Conservation (phyloP, 2,113 vertebrate genomes). For the Epinephelus moara region DNA sequence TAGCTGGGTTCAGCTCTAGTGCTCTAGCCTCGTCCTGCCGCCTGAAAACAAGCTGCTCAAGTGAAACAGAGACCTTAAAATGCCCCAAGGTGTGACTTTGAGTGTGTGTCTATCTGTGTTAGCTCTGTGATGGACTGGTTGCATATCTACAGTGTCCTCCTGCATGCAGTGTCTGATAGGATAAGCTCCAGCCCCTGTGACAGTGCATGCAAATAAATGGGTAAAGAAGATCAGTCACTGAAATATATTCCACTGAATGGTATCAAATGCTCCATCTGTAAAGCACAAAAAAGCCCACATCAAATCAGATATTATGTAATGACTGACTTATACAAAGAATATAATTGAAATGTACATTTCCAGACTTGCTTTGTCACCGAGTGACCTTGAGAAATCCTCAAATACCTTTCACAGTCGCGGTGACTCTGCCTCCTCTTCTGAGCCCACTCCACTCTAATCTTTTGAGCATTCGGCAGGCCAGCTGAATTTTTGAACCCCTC, state of each 20-base stretch:
- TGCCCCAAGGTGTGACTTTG: not conserved
- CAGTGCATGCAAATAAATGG: not conserved
- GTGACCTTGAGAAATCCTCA: not conserved
- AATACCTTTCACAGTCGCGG: not conserved
- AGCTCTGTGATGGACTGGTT: slow-evolving; percentile 3
- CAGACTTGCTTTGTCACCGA: not conserved
- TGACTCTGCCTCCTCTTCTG: not conserved
- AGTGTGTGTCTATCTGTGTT: not conserved
- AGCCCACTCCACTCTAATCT: slow-evolving; percentile 19
- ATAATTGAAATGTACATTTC: not conserved
- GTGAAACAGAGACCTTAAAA: slow-evolving; percentile 4
- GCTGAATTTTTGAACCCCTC: slow-evolving; percentile 16
- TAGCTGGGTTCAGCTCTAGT: not conserved
- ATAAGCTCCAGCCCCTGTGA: not conserved
- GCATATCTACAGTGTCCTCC: slow-evolving; percentile 6
- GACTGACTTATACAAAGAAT: not conserved
- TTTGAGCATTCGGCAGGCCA: not conserved
- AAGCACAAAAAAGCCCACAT: not conserved
- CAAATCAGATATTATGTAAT: not conserved
- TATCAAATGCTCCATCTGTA: not conserved
- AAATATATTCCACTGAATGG: not conserved
- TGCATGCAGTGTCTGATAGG: slow-evolving; percentile 3
- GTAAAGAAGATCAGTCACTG: not conserved
- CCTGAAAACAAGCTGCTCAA: slow-evolving; percentile 1
- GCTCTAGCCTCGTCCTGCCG: not conserved